These are phyloP conservation scores for Labeo catla DNA, from an alignment of 2,113 vertebrate genomes.

Conservation along the genomic window DNA sequence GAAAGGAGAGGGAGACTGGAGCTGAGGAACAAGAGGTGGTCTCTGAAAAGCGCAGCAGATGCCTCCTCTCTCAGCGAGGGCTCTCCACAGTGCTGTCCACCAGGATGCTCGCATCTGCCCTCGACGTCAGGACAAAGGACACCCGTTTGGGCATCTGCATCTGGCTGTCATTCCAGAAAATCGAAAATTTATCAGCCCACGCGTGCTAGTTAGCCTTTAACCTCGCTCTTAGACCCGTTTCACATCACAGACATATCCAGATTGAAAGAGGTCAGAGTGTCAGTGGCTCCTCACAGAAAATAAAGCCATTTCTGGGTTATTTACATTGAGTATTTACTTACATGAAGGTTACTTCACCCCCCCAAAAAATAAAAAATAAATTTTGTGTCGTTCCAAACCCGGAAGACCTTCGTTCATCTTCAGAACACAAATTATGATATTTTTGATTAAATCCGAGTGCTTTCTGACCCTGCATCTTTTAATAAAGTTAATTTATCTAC, in stretches of 20 bases:
- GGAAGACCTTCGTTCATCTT: too few species aligned
- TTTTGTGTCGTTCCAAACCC: too few species aligned
- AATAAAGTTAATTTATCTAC: too few species aligned
- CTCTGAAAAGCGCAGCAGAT: constrained; percentile 51
- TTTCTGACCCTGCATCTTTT: too few species aligned
- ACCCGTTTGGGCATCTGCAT: constrained; percentile 44
- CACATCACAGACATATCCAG: not conserved
- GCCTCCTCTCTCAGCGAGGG: constrained; percentile 38
- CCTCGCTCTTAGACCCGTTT: not conserved
- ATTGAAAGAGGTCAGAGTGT: not conserved
- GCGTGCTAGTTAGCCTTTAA: not conserved
- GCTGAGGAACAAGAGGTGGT: constrained; percentile 40
- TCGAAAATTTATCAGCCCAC: constrained; percentile 3
- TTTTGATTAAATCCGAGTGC: too few species aligned
- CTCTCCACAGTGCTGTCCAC: constrained; percentile 42
- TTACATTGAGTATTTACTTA: not conserved
- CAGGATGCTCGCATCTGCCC: constrained; percentile 44
- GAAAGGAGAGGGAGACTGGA: constrained; percentile 40
- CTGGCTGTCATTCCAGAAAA: constrained; percentile 40
- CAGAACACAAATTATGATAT: too few species aligned
- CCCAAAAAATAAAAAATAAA: too few species aligned
- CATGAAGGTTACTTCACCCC: too few species aligned
- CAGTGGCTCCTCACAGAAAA: not conserved
- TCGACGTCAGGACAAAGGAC: constrained; percentile 51
- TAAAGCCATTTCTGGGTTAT: not conserved